Conservation (phyloP, 1,140 invertebrate genomes). For the Cyphomyrmex costatus region DNA sequence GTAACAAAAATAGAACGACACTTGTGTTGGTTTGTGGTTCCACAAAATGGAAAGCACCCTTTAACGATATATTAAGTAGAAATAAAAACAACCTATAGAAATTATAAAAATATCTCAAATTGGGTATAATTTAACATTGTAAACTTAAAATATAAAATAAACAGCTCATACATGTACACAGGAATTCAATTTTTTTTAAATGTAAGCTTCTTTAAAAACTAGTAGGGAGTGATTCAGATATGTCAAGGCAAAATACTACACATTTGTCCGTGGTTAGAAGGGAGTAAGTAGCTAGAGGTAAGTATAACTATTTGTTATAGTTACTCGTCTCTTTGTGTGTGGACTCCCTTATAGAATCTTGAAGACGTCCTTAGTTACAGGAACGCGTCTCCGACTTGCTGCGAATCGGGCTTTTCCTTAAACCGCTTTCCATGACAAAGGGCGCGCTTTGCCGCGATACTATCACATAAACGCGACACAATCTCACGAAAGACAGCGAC, state of each 20-base stretch:
- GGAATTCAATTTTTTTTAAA: conserved; percentile 4
- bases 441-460: conserved; percentile 44
- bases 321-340: conserved; percentile 25
- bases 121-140: too few relatives aligned
- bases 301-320: conserved; percentile 47
- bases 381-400: conserved; percentile 30
- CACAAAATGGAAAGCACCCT: too few relatives aligned
- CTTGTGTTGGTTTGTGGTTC: too few relatives aligned
- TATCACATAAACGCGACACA: conserved; percentile 36
- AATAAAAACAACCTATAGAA: too few relatives aligned
- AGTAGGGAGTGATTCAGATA: neutral
- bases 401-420: conserved; percentile 34
- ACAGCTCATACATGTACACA: neutral
- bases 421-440: conserved; percentile 59
- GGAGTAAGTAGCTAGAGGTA: neutral
- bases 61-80: too few relatives aligned
- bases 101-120: too few relatives aligned
- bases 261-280: conserved; percentile 3
- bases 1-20: too few relatives aligned
- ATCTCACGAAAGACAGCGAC: conserved; percentile 44
- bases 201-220: neutral
- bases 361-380: conserved; percentile 34
- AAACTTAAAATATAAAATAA: too few relatives aligned
- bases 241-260: neutral
- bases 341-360: conserved; percentile 26